Evolutionary conservation across 2,888 invertebrate species (phyloP), one percentile per base, ranked within the genome.

Genomic region (Rhimphoctona megacephalus): DNA sequence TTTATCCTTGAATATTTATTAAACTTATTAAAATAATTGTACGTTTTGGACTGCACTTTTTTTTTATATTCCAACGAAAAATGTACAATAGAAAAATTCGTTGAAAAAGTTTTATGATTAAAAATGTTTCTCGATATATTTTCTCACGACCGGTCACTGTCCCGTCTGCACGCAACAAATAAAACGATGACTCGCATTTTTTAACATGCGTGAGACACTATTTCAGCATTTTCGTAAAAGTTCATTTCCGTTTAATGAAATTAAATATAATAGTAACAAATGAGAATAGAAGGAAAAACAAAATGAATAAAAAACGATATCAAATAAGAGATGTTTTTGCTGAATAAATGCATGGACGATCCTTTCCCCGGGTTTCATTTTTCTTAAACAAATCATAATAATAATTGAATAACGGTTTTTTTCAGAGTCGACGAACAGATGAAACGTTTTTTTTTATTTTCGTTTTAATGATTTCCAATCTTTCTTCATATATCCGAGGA

Each of bases 201-300:
- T 61, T 39, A 11, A 30, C n/a, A 14, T 22, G 76, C 69, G 61
- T 49, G 76, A 43, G 33, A 7, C 70, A 22, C 22, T 2, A 30
- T 49, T 57, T 66, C 61, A 67, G 76, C 82, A 33, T 77, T 57
- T 69, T 77, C 17, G 61, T 49, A 57, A 57, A 49, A 77, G 17
- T 67, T 36, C 9, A 77, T 43, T 81, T 25, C 19, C 22, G 52
- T 57, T 22, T 14, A 17, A 11, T 49, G 70, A 22, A 11, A 67
- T 82, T 17, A 6, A 25, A 8, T 8, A 25, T 9, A 30, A 70
- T n/a, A 39, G 2, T 33, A 36, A n/a, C 46, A 46, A 70, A 70
- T 25, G n/a, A n/a, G 8, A 5, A n/a, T 30, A 7, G n/a, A n/a
- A 11, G 9, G 9, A 30, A 17, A 61, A 30, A 30, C 14, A 43